A percentile compares a stretch with the other conserved stretches of the same genome.
Evolutionary conservation across 1,140 invertebrate genomes (phyloP).

Genomic region (Aleiodes sp.): DNA sequence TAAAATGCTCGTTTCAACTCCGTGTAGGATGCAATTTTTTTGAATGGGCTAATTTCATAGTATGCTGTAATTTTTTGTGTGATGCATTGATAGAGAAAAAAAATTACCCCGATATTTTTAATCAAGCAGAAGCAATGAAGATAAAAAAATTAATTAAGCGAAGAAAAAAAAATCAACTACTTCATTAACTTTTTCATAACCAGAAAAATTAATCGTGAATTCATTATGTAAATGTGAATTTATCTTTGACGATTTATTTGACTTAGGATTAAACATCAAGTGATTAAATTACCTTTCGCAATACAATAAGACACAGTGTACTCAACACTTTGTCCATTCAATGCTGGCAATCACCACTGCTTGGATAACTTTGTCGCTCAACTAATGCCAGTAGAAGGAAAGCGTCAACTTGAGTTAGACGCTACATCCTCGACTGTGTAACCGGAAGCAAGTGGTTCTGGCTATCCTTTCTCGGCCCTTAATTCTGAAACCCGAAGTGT

Average conservation of each 20-base stretch:
- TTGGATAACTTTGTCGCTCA: background rate
- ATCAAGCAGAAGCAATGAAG: no score
- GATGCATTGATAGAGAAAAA: no score
- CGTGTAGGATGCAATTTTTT: background rate
- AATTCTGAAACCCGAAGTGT: background rate
- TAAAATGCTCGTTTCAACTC: background rate
- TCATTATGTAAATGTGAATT: no score
- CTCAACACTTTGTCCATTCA: constrained; percentile 16
- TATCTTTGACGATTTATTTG: background rate
- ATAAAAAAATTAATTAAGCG: no score
- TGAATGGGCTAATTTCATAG: background rate
- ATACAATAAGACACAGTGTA: background rate
- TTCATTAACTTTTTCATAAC: no score
- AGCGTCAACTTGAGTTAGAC: constrained; percentile 14
- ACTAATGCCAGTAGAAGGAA: constrained; percentile 10
- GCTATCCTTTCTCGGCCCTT: background rate
- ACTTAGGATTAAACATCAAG: background rate
- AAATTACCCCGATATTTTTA: no score
- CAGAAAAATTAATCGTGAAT: no score
- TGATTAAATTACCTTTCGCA: background rate
- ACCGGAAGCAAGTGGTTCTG: constrained; percentile 10
- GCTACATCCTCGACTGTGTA: background rate
- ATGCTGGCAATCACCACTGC: background rate
- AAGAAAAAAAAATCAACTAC: no score
- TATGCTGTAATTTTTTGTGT: background rate